A percentile compares a stretch with the other conserved stretches of the same genome.
Evolutionary conservation across 2,113 vertebrate species (phyloP).

Genomic region (Semnornis frantzii): DNA sequence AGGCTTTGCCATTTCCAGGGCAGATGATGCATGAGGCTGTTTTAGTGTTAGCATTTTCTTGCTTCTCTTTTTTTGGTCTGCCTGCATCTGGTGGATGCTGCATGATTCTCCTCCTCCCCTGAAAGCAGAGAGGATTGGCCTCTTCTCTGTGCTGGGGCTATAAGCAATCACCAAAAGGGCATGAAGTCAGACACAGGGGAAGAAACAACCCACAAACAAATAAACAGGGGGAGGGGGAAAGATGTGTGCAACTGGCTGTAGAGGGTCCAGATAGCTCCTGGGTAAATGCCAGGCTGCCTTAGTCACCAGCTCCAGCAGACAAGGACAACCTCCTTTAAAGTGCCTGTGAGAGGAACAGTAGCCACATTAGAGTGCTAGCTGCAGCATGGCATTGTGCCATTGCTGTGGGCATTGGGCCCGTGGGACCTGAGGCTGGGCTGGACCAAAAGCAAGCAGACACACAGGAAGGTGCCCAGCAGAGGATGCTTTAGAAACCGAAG

Average conservation of each 20-base stretch:
- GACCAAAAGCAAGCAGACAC: not conserved
- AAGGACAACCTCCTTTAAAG: not conserved
- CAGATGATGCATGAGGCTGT: not conserved
- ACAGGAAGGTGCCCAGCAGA: not conserved
- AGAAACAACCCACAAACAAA: not conserved
- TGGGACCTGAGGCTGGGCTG: not conserved
- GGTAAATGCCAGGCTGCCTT: conserved; percentile 57
- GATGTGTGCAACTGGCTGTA: conserved; percentile 6
- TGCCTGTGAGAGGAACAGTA: not conserved
- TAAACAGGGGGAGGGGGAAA: not conserved
- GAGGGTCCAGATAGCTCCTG: conserved; percentile 35
- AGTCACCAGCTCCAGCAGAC: not conserved
- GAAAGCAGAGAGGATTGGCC: not conserved
- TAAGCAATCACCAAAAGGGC: conserved; percentile 38
- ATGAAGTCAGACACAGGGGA: conserved; percentile 3
- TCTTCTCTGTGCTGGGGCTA: not conserved
- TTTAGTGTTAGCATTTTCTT: not conserved
- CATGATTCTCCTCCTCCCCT: not conserved
- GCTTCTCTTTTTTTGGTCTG: not conserved
- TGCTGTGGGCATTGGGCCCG: not conserved
- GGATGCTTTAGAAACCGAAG: not conserved
- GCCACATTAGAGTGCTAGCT: not conserved
- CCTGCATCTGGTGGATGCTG: not conserved
- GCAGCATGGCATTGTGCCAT: rapidly evolving
- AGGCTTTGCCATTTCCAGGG: not conserved